phyloP scores from a whole-genome alignment of 2,888 invertebrate species.

The Serripes groenlandicus region DNA sequence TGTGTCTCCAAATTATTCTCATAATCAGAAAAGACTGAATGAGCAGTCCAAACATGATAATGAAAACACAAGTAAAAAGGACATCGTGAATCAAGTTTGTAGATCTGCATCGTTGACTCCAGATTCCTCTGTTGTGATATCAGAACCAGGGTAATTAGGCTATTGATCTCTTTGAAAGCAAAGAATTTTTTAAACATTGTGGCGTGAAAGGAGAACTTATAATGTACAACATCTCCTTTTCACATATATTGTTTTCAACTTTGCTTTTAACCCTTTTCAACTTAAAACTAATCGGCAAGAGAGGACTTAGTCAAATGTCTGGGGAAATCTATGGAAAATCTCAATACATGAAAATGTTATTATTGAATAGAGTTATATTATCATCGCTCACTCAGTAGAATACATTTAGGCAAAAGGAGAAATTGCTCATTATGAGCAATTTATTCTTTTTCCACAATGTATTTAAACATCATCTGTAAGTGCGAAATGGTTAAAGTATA shows the following conservation, averaged over 20 bases:
- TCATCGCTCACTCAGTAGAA: too few relatives aligned
- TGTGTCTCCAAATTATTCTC: slow-evolving; percentile 49
- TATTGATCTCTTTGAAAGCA: too few relatives aligned
- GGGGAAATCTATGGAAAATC: too few relatives aligned
- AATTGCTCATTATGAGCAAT: neutral
- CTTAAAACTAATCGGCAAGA: too few relatives aligned
- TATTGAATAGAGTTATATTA: too few relatives aligned
- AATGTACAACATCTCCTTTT: too few relatives aligned
- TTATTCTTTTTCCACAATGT: neutral
- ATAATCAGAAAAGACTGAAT: slow-evolving; percentile 20
- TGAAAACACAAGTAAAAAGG: neutral
- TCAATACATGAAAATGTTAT: too few relatives aligned
- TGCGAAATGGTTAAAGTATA: neutral
- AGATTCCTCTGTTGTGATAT: neutral
- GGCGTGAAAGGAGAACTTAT: too few relatives aligned
- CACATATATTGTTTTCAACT: too few relatives aligned
- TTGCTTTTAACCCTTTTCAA: too few relatives aligned
- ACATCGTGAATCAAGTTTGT: neutral
- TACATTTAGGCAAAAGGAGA: neutral
- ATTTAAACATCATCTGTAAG: neutral
- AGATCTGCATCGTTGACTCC: neutral
- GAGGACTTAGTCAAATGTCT: neutral
- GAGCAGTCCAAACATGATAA: neutral
- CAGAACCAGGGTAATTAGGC: neutral
- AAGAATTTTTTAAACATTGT: too few relatives aligned